These are phyloP conservation scores for Melanotaenia nigrans DNA, from an alignment of 2,797 vertebrate genomes.

Conservation along the genomic window DNA sequence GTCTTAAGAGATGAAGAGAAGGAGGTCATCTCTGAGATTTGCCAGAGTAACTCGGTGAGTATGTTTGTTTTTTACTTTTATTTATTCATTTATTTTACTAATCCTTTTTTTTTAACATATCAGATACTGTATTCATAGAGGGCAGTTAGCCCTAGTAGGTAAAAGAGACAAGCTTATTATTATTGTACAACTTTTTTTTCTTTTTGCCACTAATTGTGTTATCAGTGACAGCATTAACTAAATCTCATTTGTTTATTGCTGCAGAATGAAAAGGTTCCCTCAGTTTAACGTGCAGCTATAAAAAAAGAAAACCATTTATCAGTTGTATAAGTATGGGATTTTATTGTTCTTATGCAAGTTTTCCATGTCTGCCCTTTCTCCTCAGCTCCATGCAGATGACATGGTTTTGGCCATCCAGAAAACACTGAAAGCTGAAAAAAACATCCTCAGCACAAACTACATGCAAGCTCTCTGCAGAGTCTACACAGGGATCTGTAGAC, in stretches of 20 bases:
- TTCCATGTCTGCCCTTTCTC: constrained; percentile 28
- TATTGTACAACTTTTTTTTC: neutral
- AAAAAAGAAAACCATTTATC: neutral
- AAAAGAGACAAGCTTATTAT: neutral
- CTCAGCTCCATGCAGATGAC: constrained; percentile 81
- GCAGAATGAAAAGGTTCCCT: neutral
- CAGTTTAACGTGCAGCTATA: neutral
- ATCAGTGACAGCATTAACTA: neutral
- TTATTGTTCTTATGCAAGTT: neutral
- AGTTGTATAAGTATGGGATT: neutral
- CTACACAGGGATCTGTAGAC: constrained; percentile 90
- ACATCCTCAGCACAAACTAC: constrained; percentile 63
- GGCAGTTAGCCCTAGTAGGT: neutral
- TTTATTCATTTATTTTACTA: neutral
- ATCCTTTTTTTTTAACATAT: neutral
- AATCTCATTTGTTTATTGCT: neutral
- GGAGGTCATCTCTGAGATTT: constrained; percentile 88
- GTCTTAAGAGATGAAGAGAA: constrained; percentile 92
- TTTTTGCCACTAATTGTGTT: constrained; percentile 1
- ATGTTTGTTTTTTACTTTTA: neutral
- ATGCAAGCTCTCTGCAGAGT: constrained; percentile 91
- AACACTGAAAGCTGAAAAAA: constrained; percentile 86
- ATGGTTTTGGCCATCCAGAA: constrained; percentile 84
- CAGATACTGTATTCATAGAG: neutral
- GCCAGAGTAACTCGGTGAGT: constrained; percentile 83